phyloP scores from a whole-genome alignment of 2,888 invertebrate genomes.

The Zelleria hepariella region DNA sequence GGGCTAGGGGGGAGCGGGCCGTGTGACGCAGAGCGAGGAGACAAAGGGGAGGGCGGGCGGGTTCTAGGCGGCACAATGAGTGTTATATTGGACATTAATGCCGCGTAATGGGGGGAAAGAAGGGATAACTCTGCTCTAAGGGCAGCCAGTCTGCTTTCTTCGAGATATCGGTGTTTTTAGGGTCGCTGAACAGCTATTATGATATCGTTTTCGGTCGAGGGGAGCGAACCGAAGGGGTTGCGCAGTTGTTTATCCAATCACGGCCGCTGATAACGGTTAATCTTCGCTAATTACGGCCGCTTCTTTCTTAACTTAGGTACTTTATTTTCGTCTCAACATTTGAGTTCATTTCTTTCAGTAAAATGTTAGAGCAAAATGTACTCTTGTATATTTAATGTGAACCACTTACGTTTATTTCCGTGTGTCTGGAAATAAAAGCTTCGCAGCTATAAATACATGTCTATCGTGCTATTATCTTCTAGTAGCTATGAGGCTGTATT shows the following conservation, averaged over 20 bases:
- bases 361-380: too few species aligned
- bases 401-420: too few species aligned
- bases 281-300: not conserved
- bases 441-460: too few species aligned
- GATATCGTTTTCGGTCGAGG: conserved; percentile 30
- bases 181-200: conserved; percentile 36
- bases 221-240: conserved; percentile 20
- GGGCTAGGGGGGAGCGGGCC: conserved; percentile 15
- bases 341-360: too few species aligned
- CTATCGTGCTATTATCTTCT: too few species aligned
- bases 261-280: not conserved
- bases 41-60: conserved; percentile 14
- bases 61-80: conserved; percentile 27
- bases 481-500: too few species aligned
- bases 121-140: conserved; percentile 12
- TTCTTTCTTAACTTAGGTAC: not conserved
- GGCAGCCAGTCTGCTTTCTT: conserved; percentile 18
- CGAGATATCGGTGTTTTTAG: conserved; percentile 30
- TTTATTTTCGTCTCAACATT: not conserved
- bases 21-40: not conserved
- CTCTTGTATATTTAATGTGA: too few species aligned
- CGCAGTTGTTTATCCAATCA: conserved; percentile 24
- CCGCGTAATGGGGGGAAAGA: conserved; percentile 23
- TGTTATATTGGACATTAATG: conserved; percentile 44
- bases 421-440: too few species aligned